Evolutionary conservation across 2,888 invertebrate genomes (phyloP), one percentile per base, ranked within the genome.

Genomic region (Stenchaetothrips biformis): DNA sequence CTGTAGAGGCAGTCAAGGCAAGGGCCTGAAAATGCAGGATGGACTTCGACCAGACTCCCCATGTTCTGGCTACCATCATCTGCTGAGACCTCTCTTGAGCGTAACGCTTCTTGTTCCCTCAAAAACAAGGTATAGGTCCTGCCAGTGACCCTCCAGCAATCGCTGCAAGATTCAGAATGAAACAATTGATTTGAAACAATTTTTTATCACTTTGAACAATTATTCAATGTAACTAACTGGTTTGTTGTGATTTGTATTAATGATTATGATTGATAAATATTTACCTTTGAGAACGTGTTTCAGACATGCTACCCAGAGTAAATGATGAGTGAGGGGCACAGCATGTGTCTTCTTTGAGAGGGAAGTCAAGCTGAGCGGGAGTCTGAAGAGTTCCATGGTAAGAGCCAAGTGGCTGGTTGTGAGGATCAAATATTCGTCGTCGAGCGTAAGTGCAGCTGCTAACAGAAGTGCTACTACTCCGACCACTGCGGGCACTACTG

Each of bases 231-330:
- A n/a, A n/a, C 13, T 53, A 37, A 37, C 37, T 37, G 37, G 37
- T 53, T 13, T 18, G 18, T 11, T 53, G 13, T 53, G 13, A 4
- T 53, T 4, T 13, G 18, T 18, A 53, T 53, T 53, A 0, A 53
- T 18, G 18, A 7, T 21, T 74, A 53, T 1, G 2, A 0, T 25
- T 25, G 67, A 21, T 8, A 74, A 74, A 0, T 25, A 74, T 21
- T n/a, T 25, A 74, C n/a, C 25, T 21, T 25, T 21, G n/a, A 74
- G 67, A 74, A 11, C 67, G 67, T 74, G 21, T 21, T 74, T 25
- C 67, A 21, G 67, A 74, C 67, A 74, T 74, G 67, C 67, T 74
- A 11, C 67, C 67, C 25, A 74, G 67, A 74, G 67, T 74, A 21
- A 74, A 21, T 21, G 67, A 74, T 0, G 67, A 74, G 25, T 74